phyloP scores from a whole-genome alignment of 2,797 vertebrate genomes.

The Anomalospiza imberbis region DNA sequence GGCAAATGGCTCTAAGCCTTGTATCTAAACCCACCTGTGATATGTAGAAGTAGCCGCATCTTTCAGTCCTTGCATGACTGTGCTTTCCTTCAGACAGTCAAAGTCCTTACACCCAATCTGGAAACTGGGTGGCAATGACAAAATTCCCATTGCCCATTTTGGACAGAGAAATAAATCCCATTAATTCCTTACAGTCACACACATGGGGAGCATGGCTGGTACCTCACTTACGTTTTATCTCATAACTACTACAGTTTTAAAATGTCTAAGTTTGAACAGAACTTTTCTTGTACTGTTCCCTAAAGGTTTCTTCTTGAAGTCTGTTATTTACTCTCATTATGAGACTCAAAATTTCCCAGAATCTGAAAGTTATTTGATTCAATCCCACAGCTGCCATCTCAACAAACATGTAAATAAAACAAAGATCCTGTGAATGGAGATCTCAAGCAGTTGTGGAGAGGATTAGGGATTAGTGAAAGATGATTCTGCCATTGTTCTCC shows the following conservation, averaged over 20 bases:
- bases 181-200: background rate
- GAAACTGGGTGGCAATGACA: background rate
- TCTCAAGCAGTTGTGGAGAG: background rate
- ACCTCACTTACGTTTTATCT: background rate
- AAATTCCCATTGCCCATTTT: background rate
- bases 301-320: background rate
- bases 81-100: background rate
- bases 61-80: background rate
- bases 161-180: background rate
- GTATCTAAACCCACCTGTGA: background rate
- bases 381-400: background rate
- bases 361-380: background rate
- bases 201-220: background rate
- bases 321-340: background rate
- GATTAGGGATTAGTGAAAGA: constrained; percentile 11
- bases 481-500: background rate
- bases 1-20: background rate
- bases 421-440: background rate
- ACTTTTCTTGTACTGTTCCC: background rate
- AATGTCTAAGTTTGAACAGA: background rate
- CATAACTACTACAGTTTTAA: background rate
- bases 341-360: background rate
- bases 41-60: background rate
- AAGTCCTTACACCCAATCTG: background rate
- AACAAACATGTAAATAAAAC: constrained; percentile 30